Base-by-base conservation (phyloP, 2,797 vertebrate genomes). In the Steatocranus sp. region DNA sequence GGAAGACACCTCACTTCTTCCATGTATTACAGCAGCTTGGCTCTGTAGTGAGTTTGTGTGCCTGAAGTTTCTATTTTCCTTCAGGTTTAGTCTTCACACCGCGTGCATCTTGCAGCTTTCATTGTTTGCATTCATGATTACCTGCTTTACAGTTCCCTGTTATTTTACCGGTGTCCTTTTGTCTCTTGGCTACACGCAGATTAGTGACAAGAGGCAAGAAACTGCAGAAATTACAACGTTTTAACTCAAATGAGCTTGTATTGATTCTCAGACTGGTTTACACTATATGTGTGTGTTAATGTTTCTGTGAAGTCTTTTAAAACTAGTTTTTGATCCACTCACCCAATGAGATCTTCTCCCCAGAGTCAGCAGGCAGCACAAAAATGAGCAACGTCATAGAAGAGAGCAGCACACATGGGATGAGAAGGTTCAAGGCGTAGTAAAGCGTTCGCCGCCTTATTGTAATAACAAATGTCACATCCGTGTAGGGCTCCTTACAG, bases 341-440 rank as follows among this genome's bases (percentile, higher is more conserved):
- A 97, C 96, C 96, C 90, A 97, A 89, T 11, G 96, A 97, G 92
- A 97, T 97, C 93, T 97, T 97, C 88, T 97, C 96, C 78, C 96
- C 96, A 0, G 96, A 97, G 89, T 97, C 96, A 0, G 96, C 96
- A 0, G 96, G 96, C 41, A 97, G 92, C 83, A 97, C 92, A 50
- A 97, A 97, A 84, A 96, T 96, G 30, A 97, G 96, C 61, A 97
- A 87, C 9, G 96, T 97, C 96, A 97, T 97, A 4, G 96, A 97
- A 7, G 96, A 97, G 43, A 97, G 95, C 79, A 97, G 88, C 63
- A 97, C 95, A 2, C 96, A 97, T 63, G 96, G 96, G 87, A 97
- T 94, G 78, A 97, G 96, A 53, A 97, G 94, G 80, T 97, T 97
- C 75, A 97, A 93, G 58, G 96, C 96, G 15, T 97, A 97, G 94